phyloP scores from a whole-genome alignment of 2,888 invertebrate species.

The Steinernema carpocapsae region DNA sequence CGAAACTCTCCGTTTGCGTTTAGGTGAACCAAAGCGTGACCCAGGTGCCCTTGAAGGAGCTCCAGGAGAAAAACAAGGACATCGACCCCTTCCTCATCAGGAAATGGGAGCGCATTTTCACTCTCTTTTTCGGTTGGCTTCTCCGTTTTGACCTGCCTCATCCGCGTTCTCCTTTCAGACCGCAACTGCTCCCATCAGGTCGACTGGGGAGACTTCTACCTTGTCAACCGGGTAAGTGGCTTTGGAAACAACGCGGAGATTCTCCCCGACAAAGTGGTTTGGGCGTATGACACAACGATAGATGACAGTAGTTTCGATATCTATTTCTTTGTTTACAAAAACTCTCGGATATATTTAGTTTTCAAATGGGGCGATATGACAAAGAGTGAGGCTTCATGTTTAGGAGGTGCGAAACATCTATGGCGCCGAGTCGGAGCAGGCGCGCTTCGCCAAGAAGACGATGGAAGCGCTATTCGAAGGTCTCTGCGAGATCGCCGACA shows the following conservation, averaged over 20 bases:
- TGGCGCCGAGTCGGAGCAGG: slow-evolving; percentile 66
- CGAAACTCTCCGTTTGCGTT: background rate
- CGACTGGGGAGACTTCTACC: slow-evolving; percentile 68
- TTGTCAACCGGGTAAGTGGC: slow-evolving; percentile 62
- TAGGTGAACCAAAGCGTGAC: slow-evolving; percentile 19
- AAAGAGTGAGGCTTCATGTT: background rate
- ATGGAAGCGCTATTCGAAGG: slow-evolving; percentile 66
- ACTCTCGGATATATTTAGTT: slow-evolving; percentile 20
- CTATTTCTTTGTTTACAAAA: slow-evolving; percentile 22
- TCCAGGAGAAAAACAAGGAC: slow-evolving; percentile 55
- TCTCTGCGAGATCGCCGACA: slow-evolving; percentile 58
- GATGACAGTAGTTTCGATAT: background rate
- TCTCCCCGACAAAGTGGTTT: background rate
- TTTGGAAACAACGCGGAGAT: too few relatives aligned
- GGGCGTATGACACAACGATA: background rate
- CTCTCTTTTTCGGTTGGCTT: slow-evolving; percentile 64
- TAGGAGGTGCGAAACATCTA: slow-evolving; percentile 68
- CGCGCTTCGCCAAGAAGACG: slow-evolving; percentile 59
- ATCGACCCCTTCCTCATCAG: slow-evolving; percentile 62
- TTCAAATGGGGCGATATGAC: background rate
- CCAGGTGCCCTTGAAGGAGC: slow-evolving; percentile 45
- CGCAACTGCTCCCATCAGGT: slow-evolving; percentile 61
- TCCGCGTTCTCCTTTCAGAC: slow-evolving; percentile 50
- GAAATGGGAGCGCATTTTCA: slow-evolving; percentile 68
- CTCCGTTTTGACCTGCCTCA: background rate